phyloP scores from a whole-genome alignment of 2,888 invertebrate species.

The Agriopis marginaria region DNA sequence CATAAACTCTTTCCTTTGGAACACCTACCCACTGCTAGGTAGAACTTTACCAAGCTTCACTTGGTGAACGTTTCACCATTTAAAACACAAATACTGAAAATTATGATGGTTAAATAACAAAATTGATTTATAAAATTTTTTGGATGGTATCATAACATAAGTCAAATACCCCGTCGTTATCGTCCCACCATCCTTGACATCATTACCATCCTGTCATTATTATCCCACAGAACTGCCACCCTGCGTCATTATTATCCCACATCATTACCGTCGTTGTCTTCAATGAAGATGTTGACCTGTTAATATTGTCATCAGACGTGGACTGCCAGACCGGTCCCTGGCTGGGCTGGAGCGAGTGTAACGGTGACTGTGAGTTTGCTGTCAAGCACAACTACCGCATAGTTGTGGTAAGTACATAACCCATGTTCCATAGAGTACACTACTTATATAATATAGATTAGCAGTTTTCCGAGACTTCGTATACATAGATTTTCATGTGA shows the following conservation, averaged over 20 bases:
- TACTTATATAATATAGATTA: neutral
- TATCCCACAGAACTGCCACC: neutral
- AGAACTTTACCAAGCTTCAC: too few species aligned
- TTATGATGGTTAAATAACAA: too few species aligned
- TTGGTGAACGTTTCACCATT: too few species aligned
- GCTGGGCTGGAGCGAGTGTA: constrained; percentile 78
- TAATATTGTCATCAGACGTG: constrained; percentile 49
- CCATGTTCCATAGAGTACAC: neutral
- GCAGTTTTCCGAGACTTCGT: too few species aligned
- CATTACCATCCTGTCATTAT: neutral
- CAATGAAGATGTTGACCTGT: neutral
- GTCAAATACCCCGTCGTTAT: too few species aligned
- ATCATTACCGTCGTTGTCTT: neutral
- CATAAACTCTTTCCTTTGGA: too few species aligned
- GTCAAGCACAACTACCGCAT: constrained; percentile 77
- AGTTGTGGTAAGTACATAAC: constrained; percentile 62
- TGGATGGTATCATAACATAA: too few species aligned
- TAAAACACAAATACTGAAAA: too few species aligned
- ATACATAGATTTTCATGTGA: too few species aligned
- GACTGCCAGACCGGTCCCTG: constrained; percentile 73
- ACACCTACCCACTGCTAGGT: too few species aligned
- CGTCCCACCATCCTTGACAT: too few species aligned
- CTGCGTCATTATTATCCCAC: neutral
- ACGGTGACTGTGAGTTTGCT: constrained; percentile 73
- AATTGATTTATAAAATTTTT: too few species aligned